phyloP scores from a whole-genome alignment of 2,888 invertebrate species.

The Ellobium chinense region DNA sequence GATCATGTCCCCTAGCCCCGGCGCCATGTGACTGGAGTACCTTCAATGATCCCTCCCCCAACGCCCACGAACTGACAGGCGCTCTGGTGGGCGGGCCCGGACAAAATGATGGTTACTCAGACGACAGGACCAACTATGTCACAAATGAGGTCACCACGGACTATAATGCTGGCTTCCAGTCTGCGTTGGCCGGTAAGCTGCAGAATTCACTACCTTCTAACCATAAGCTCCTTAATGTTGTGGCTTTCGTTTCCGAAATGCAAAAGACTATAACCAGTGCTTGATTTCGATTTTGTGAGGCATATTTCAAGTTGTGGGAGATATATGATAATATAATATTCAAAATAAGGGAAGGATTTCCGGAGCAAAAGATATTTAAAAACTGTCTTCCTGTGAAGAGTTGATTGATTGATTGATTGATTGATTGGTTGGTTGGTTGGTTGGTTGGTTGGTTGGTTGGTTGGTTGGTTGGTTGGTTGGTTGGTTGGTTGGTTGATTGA shows the following conservation, averaged over 20 bases:
- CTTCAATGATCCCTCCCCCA: constrained; percentile 44
- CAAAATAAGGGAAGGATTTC: too few relatives aligned
- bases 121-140: constrained; percentile 36
- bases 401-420: too few relatives aligned
- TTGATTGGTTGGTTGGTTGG: too few relatives aligned
- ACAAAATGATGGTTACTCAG: constrained; percentile 22
- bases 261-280: too few relatives aligned
- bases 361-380: neutral
- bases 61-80: constrained; percentile 56
- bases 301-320: too few relatives aligned
- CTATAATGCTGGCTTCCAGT: constrained; percentile 45
- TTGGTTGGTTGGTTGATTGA: too few relatives aligned
- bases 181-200: constrained; percentile 38
- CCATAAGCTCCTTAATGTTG: neutral
- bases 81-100: constrained; percentile 64
- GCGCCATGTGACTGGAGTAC: constrained; percentile 52
- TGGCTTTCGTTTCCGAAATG: too few relatives aligned
- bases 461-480: too few relatives aligned
- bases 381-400: too few relatives aligned
- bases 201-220: neutral
- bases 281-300: too few relatives aligned
- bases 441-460: too few relatives aligned
- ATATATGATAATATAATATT: too few relatives aligned
- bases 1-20: constrained; percentile 57
- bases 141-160: constrained; percentile 43